phyloP scores from a whole-genome alignment of 1,140 invertebrate species.

The Pissodes strobi region DNA sequence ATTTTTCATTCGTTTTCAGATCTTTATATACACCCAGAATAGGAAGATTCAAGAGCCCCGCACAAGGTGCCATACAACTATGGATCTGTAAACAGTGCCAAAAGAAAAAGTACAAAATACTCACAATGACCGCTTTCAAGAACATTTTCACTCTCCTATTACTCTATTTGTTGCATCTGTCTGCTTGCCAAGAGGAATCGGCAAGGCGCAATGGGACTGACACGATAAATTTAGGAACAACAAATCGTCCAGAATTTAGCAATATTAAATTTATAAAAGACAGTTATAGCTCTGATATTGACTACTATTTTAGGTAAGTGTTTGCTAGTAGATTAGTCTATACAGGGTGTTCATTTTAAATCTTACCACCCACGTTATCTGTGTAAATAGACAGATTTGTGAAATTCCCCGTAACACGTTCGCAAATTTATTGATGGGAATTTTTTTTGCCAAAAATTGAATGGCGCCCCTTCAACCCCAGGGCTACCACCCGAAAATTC shows the following conservation, averaged over 20 bases:
- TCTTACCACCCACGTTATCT: too few relatives aligned
- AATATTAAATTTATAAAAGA: conserved; percentile 42
- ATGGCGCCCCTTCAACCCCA: too few relatives aligned
- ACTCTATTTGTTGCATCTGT: conserved; percentile 13
- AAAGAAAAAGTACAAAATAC: conserved; percentile 21
- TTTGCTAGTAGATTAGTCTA: too few relatives aligned
- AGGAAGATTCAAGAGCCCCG: too few relatives aligned
- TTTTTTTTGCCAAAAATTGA: too few relatives aligned
- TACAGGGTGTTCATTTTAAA: too few relatives aligned
- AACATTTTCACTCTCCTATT: conserved; percentile 7
- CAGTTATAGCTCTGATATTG: conserved; percentile 27
- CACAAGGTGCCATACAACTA: background rate
- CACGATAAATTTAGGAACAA: conserved; percentile 11
- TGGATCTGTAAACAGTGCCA: conserved; percentile 15
- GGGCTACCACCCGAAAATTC: too few relatives aligned
- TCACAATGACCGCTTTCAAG: conserved; percentile 13
- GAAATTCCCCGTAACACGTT: too few relatives aligned
- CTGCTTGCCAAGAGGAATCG: conserved; percentile 11
- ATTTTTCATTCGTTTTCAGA: too few relatives aligned
- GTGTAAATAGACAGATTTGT: too few relatives aligned
- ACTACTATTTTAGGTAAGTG: conserved; percentile 22
- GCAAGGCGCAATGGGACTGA: background rate
- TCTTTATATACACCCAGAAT: too few relatives aligned
- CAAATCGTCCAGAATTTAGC: conserved; percentile 43
- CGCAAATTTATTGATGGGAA: too few relatives aligned